Evolutionary conservation across 2,113 vertebrate genomes (phyloP).

Genomic region (Panthera leo): DNA sequence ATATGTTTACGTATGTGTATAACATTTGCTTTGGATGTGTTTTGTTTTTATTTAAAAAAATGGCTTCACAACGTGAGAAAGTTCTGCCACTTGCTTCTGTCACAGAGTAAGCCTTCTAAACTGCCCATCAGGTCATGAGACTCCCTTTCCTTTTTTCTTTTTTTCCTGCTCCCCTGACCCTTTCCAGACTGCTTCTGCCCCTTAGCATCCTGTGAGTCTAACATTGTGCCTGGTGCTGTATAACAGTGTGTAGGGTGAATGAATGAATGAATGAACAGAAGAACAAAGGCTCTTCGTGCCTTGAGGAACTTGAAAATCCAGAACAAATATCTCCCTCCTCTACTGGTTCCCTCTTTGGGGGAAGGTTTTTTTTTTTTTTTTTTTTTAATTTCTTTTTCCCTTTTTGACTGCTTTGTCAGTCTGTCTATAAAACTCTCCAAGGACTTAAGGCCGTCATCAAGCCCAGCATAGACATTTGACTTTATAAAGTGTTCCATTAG

Average conservation of each 20-base stretch:
- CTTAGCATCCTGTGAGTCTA: background rate
- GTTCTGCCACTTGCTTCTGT: background rate
- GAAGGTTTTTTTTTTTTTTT: background rate
- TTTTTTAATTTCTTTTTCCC: too few relatives aligned
- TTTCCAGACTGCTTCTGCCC: background rate
- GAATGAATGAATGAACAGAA: background rate
- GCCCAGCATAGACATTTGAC: background rate
- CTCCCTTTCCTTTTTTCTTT: background rate
- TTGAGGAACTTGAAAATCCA: background rate
- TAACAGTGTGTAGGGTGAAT: background rate
- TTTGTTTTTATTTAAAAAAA: conserved; percentile 30
- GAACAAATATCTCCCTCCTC: background rate
- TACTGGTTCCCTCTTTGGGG: background rate
- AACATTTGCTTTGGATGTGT: background rate
- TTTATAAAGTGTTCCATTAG: background rate
- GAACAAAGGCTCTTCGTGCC: background rate
- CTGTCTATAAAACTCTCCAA: background rate
- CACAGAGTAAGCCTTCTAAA: conserved; percentile 13
- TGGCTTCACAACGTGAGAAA: background rate
- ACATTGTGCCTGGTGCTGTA: background rate
- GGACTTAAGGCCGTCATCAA: background rate
- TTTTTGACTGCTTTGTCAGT: background rate
- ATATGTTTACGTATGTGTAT: background rate
- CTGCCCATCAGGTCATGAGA: background rate
- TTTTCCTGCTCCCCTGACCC: background rate